Evolutionary conservation across 1,140 invertebrate genomes (phyloP), one percentile per base, ranked within the genome.

Genomic region (Dinoponera quadriceps): DNA sequence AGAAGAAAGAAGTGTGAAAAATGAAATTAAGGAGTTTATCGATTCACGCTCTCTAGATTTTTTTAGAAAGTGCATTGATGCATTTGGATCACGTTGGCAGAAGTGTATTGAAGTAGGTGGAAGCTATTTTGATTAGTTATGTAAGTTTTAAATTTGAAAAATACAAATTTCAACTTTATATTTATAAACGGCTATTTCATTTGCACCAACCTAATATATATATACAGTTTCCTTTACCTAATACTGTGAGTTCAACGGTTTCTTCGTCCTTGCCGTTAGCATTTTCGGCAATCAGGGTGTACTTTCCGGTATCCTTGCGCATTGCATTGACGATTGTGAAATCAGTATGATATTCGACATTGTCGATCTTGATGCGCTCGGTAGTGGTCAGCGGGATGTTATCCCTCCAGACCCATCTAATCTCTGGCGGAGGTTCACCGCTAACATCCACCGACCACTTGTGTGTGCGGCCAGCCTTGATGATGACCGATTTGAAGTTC

Each of bases 371-470:
- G 87, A 98, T 97, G 60, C 97, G 96, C 82, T 98, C 98, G 2
- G 97, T 97, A 83, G 96, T 97, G 3, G 96, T 96, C 0, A 98
- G 94, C 44, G 97, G 96, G 71, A 98, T 96, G 92, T 97, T 96
- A 86, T 98, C 97, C 65, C 97, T 95, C 96, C 97, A 98, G 71
- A 96, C 96, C 98, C 98, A 99, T 82, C 95, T 96, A n/a, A 96
- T 95, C 49, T 96, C 96, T 90, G 98, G 98, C 88, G 97, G 95
- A 22, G 98, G 98, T 95, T 99, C 98, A 90, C 98, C 98, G 85
- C 92, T 96, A 54, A 99, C 96, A 93, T 98, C 98, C 3, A 98
- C 98, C 22, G 98, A 96, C 97, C 98, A 99, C 93, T 98, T 98
- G 93, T 98, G 97, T 7, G 97, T 98, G 83, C 98, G 96, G 27